A percentile compares a stretch with the other conserved stretches of the same genome.
Conservation (phyloP, 2,888 invertebrate species). For the Philereme vetulata region DNA sequence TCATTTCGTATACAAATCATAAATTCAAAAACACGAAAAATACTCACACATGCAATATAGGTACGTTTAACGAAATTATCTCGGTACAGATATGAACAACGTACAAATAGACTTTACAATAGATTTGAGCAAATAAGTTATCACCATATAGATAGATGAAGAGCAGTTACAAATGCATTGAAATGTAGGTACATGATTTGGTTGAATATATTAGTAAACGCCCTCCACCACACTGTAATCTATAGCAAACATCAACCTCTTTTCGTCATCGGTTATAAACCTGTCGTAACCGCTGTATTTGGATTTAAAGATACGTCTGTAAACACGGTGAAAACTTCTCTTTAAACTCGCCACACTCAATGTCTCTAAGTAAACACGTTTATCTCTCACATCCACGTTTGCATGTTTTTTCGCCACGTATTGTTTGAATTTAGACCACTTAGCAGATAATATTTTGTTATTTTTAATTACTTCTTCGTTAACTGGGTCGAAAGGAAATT, state of each 20-base stretch:
- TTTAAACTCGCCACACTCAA: constrained; percentile 66
- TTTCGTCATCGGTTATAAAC: constrained; percentile 88
- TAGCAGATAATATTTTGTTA: constrained; percentile 35
- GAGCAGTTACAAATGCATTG: neutral
- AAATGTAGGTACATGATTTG: neutral
- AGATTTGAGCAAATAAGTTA: constrained; percentile 11
- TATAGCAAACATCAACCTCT: constrained; percentile 79
- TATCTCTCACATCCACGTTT: constrained; percentile 53
- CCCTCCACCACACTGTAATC: constrained; percentile 68
- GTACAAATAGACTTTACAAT: constrained; percentile 2
- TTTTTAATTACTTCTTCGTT: constrained; percentile 42
- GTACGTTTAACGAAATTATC: constrained; percentile 2
- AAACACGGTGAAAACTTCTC: constrained; percentile 70
- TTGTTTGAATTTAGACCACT: constrained; percentile 62
- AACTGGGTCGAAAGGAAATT: constrained; percentile 32
- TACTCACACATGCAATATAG: constrained; percentile 11
- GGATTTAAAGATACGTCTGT: constrained; percentile 61
- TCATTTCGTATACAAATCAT: neutral
- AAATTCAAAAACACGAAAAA: neutral
- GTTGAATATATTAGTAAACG: constrained; percentile 43
- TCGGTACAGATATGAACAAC: constrained; percentile 17
- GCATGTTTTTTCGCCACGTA: constrained; percentile 55
- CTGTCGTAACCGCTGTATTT: constrained; percentile 84
- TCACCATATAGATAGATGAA: neutral
- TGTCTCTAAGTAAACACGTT: constrained; percentile 63